Base-by-base conservation (phyloP, 2,113 vertebrate genomes). In the Brienomyrus longianalis region DNA sequence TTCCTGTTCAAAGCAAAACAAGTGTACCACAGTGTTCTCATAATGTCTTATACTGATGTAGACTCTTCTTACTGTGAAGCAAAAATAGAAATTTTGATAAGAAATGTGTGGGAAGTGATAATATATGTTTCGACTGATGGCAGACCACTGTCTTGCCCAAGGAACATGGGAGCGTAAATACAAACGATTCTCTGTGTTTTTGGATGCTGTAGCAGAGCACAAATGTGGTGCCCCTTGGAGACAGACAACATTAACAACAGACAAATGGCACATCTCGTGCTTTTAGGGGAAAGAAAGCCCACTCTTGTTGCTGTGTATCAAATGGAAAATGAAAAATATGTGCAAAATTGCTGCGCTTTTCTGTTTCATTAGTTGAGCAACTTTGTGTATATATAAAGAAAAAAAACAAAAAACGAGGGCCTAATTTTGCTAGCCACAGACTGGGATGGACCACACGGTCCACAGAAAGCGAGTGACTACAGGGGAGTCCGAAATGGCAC, bases 291-390 rank as follows among this genome's bases (percentile, higher is more conserved):
- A 86, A 56, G n/a, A 35, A 35, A 35, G 27, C 1, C 50, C 19
- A 23, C 62, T 66, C 87, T 62, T 88, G 31, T 21, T 47, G 56
- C 50, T 35, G 50, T 39, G 17, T 54, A 35, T 35, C n/a, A 47
- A 47, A 88, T n/a, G 8, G 56, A 51, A 88, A 88, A 66, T 21
- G 9, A 66, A 66, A 87, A 87, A 88, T 10, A 88, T 74, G 17
- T 31, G 17, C 11, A 13, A 74, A 47, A 50, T 70, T 48, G 19
- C 23, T n/a, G 54, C n/a, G n/a, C 7, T 70, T 74, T 50, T 88
- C 45, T 74, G 62, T 88, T 74, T 88, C 43, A 74, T 74, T 50
- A 27, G n/a, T 62, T 5, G 15, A 43, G 43, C 19, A 56, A 66
- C 43, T 70, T 70, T 50, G 87, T 74, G 1, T 31, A 31, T 31